Conservation (phyloP, 2,888 invertebrate species). For the Chrysolina haemoptera region DNA sequence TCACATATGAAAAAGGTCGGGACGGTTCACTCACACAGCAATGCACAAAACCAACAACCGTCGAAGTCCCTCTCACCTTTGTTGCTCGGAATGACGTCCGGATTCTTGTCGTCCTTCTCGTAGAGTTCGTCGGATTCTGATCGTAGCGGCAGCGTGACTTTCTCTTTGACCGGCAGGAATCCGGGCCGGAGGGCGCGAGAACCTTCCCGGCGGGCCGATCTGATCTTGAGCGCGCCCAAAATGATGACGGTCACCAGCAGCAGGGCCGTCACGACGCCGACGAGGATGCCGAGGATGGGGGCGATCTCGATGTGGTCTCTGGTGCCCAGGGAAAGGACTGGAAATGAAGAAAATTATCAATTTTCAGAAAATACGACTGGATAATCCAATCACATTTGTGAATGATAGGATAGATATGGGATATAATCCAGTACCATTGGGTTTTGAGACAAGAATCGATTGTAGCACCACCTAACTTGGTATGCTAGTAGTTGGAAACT, state of each 20-base stretch:
- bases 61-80: constrained; percentile 76
- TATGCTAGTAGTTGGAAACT: too few species aligned
- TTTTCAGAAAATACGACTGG: too few species aligned
- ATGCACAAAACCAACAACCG: not conserved
- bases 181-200: constrained; percentile 74
- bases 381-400: too few species aligned
- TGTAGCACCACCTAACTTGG: too few species aligned
- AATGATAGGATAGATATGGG: too few species aligned
- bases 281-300: constrained; percentile 77
- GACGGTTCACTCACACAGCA: not conserved
- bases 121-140: constrained; percentile 80
- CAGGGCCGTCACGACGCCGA: constrained; percentile 80
- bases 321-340: constrained; percentile 70
- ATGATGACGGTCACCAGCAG: constrained; percentile 77
- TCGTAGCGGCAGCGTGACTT: constrained; percentile 77
- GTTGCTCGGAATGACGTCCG: constrained; percentile 89
- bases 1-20: too few species aligned
- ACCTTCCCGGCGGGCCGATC: constrained; percentile 73
- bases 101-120: constrained; percentile 87
- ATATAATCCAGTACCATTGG: too few species aligned
- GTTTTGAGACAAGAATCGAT: too few species aligned
- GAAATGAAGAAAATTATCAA: constrained; percentile 31
- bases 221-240: constrained; percentile 75
- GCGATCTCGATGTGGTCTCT: constrained; percentile 73
- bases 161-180: constrained; percentile 77